Evolutionary conservation across 2,797 vertebrate genomes (phyloP), one percentile per base, ranked within the genome.

Genomic region (Tokudaia tokunoshimensis): DNA sequence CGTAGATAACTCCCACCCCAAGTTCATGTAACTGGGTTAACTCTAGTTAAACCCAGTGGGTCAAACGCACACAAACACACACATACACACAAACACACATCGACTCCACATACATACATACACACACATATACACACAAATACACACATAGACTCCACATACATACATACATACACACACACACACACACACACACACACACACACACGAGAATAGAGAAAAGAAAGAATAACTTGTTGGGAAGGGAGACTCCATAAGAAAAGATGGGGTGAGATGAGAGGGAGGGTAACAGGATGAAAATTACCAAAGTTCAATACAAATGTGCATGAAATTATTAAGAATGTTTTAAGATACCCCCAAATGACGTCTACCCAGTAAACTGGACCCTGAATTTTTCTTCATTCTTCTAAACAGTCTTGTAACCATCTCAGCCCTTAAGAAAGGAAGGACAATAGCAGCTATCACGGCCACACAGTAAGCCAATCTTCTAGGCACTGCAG

Each of bases 311-410:
- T 52, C 13, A 29, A 37, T 12, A 86, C 14, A 34, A 10, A 70
- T 37, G 14, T 55, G 47, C 14, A 37, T 55, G 65, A 26, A 72
- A 37, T 17, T 26, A 65, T 26, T 70, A 55, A 34, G 20, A 52
- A 13, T 52, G 11, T 72, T 55, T 74, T 57, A 57, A 55, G 34
- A 29, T 1, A 34, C 55, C 59, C 47, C 19, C 0, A 59, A 72
- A 52, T 52, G 50, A 87, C 7, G 2, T 11, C 22, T 17, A 37
- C 37, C n/a, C 34, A 61, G 37, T 0, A 0, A 67, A 26, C 74
- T 31, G 9, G 0, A 93, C 2, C 2, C 41, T 89, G 75, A 57
- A 10, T 19, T 13, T 7, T 52, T 34, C 19, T 78, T 78, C 34
- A n/a, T 86, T 94, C 37, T 95, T 63, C 78, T 65, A 29, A 57